phyloP scores from a whole-genome alignment of 1,140 invertebrate genomes.

The Lamellibrachia luymesi region DNA sequence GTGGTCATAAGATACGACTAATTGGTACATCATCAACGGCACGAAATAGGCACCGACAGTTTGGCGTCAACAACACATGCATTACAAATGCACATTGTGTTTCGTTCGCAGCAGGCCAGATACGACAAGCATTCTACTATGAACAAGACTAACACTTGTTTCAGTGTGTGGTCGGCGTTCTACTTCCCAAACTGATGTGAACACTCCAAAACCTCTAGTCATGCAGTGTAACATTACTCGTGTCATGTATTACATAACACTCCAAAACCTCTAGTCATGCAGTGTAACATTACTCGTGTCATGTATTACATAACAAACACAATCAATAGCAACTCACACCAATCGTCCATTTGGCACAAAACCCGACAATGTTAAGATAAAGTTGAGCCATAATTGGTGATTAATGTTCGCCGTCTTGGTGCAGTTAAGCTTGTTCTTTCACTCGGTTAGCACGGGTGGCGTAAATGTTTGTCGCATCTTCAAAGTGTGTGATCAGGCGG shows the following conservation, averaged over 20 bases:
- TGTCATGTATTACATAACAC: background rate
- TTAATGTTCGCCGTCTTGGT: too few species aligned
- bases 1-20: too few species aligned
- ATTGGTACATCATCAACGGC: too few species aligned
- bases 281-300: background rate
- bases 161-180: background rate
- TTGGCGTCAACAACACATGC: too few species aligned
- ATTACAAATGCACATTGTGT: too few species aligned
- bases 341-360: background rate
- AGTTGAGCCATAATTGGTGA: too few species aligned
- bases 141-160: background rate
- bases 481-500: background rate
- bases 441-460: too few species aligned
- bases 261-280: background rate
- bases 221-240: background rate
- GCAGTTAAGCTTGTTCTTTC: too few species aligned
- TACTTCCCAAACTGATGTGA: background rate
- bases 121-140: background rate
- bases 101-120: background rate
- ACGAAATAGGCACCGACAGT: too few species aligned
- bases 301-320: background rate
- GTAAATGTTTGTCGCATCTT: background rate
- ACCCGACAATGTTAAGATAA: too few species aligned
- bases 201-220: background rate
- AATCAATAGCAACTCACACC: background rate